Evolutionary conservation across 2,113 vertebrate genomes (phyloP), one percentile per base, ranked within the genome.

Genomic region (Hemicordylus capensis): DNA sequence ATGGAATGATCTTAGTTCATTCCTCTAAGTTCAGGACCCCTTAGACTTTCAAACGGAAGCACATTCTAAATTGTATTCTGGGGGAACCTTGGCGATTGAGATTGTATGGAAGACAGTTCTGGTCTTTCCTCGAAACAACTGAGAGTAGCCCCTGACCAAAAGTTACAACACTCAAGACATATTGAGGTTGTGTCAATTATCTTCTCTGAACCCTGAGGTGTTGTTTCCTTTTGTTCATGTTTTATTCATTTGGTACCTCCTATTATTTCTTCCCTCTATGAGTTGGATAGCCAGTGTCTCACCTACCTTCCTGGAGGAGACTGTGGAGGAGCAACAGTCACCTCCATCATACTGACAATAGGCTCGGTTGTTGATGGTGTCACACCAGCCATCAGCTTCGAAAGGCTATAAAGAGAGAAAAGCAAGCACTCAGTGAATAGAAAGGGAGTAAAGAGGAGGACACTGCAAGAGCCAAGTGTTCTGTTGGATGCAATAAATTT

Each of bases 331-430:
- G 92, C 99, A 99, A 97, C 99, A 99, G 95, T 99, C 99, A 76
- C 99, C 99, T 63, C 98, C 98, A 0, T 99, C 99, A 0, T 99
- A 99, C 91, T 97, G 96, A 95, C 99, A 99, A 93, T 98, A 99
- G 0, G 98, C 99, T 59, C 98, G 93, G 94, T 99, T 99, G 94
- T 99, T 99, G 95, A 98, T 98, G 66, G 98, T 99, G 92, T 99
- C 99, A 46, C 99, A 99, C 98, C 98, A 99, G 70, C 98, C 98
- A 0, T 99, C 99, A 37, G 97, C 98, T 93, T 96, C 98, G 90
- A 99, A 99, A 83, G 98, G 98, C 98, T 99, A 84, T 12, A 37
- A 37, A 70, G 54, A 83, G 75, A 93, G 63, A 91, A 83, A 73
- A 88, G 39, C 0, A 0, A 93, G 34, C 6, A 3, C 24, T 81